Evolutionary conservation across 2,888 invertebrate genomes (phyloP).

Genomic region (Agriopis leucophaearia): DNA sequence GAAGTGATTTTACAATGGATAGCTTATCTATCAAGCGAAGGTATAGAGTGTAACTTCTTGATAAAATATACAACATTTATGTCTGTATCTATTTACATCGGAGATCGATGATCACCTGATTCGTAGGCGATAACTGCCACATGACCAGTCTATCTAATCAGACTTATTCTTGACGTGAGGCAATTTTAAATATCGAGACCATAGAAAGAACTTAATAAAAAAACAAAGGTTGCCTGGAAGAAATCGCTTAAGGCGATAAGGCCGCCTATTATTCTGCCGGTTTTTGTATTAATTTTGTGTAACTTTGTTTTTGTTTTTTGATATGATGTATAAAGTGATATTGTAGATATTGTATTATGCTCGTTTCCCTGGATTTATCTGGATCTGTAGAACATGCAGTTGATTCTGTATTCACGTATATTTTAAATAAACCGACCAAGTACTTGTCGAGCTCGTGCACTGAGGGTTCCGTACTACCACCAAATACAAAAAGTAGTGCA

Average conservation of each 20-base stretch:
- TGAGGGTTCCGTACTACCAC: too few relatives aligned
- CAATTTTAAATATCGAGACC: conserved; percentile 42
- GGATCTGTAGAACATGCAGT: not conserved
- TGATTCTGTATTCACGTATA: not conserved
- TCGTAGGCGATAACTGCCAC: conserved; percentile 61
- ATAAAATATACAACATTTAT: conserved; percentile 49
- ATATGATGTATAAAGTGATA: too few relatives aligned
- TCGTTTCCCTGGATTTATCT: not conserved
- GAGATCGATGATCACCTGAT: conserved; percentile 68
- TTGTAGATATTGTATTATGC: too few relatives aligned
- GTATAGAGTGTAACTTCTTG: conserved; percentile 46
- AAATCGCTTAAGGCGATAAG: too few relatives aligned
- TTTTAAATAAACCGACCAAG: not conserved
- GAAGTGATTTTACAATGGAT: conserved; percentile 55
- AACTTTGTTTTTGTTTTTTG: too few relatives aligned
- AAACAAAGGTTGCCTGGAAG: too few relatives aligned
- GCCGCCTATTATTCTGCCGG: too few relatives aligned
- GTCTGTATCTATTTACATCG: conserved; percentile 51
- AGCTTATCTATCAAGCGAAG: conserved; percentile 47
- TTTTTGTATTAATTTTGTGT: too few relatives aligned
- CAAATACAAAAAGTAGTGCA: too few relatives aligned
- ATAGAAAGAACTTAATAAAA: conserved; percentile 11
- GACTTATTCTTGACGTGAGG: conserved; percentile 47
- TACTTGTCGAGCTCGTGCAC: too few relatives aligned
- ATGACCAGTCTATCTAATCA: conserved; percentile 66